Evolutionary conservation across 2,888 invertebrate species (phyloP).

Genomic region (Crematogaster levior): DNA sequence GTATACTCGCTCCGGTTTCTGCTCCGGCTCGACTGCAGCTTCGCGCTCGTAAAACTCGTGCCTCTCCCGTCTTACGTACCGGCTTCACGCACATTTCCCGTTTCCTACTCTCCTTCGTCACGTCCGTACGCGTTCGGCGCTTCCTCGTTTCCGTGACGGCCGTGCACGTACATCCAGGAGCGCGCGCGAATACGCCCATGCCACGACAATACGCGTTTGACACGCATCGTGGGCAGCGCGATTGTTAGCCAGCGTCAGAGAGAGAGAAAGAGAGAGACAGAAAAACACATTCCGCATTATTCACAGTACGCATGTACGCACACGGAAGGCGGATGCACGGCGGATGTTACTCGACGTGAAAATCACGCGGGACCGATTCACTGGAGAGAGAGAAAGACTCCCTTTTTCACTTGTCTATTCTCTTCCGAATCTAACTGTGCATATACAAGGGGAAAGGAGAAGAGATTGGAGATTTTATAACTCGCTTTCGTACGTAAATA

Average conservation of each 20-base stretch:
- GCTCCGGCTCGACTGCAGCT: constrained; percentile 18
- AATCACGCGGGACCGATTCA: constrained; percentile 22
- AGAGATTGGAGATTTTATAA: not conserved
- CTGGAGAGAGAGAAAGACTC: not conserved
- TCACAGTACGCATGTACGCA: constrained; percentile 63
- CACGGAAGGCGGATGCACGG: constrained; percentile 54
- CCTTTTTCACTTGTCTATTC: not conserved
- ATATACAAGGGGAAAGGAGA: not conserved
- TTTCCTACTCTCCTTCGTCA: constrained; percentile 49
- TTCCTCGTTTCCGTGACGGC: constrained; percentile 37
- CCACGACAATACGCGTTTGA: constrained; percentile 64
- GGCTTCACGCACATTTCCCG: constrained; percentile 40
- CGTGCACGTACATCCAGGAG: constrained; percentile 28
- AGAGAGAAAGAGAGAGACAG: not conserved
- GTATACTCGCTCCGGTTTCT: constrained; percentile 35
- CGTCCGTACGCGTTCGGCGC: constrained; percentile 7
- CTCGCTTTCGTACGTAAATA: not conserved
- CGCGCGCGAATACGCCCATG: constrained; percentile 67
- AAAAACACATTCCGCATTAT: constrained; percentile 65
- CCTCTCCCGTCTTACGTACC: constrained; percentile 21
- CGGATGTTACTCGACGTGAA: constrained; percentile 36
- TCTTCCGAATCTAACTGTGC: not conserved
- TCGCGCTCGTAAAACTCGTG: constrained; percentile 36
- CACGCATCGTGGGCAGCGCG: constrained; percentile 70
- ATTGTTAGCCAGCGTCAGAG: constrained; percentile 63